Percentiles rank a stretch among this genome's conserved stretches.
phyloP scores from a whole-genome alignment of 2,888 invertebrate genomes.

The Suillia variegata region DNA sequence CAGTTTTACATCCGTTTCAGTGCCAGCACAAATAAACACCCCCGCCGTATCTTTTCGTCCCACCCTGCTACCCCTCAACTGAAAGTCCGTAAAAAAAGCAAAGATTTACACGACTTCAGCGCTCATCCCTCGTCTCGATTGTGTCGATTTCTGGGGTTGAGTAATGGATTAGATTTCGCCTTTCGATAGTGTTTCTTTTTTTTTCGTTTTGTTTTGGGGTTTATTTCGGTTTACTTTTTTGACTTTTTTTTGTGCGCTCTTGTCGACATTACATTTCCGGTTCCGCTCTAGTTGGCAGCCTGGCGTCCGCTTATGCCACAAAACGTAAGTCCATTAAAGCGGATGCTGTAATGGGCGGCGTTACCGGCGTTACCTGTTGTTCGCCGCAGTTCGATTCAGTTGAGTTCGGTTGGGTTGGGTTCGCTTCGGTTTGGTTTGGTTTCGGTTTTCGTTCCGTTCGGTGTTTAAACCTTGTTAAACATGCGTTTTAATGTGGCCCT shows the following conservation, averaged over 20 bases:
- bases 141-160: slow-evolving; percentile 38
- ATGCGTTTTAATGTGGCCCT: slow-evolving; percentile 53
- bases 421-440: slow-evolving; percentile 15
- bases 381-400: no score
- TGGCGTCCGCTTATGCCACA: no score
- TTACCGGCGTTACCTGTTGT: slow-evolving; percentile 3
- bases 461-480: slow-evolving; percentile 32
- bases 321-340: background rate
- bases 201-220: slow-evolving; percentile 1
- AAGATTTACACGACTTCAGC: slow-evolving; percentile 41
- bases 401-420: no score
- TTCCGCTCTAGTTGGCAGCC: background rate
- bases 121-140: background rate
- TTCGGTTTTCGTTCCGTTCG: slow-evolving; percentile 28
- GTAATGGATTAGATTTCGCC: slow-evolving; percentile 47
- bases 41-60: background rate
- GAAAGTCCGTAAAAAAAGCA: slow-evolving; percentile 35
- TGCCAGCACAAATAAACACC: background rate
- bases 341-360: background rate
- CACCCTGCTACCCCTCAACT: background rate
- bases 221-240: slow-evolving; percentile 3
- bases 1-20: background rate
- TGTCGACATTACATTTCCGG: slow-evolving; percentile 18
- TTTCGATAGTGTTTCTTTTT: slow-evolving; percentile 28
- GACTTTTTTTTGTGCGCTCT: slow-evolving; percentile 11